Percentiles rank a stretch among this genome's conserved stretches.
These are phyloP conservation scores for Pelochelys cantorii DNA, from an alignment of 2,797 vertebrate species.

Conservation along the genomic window DNA sequence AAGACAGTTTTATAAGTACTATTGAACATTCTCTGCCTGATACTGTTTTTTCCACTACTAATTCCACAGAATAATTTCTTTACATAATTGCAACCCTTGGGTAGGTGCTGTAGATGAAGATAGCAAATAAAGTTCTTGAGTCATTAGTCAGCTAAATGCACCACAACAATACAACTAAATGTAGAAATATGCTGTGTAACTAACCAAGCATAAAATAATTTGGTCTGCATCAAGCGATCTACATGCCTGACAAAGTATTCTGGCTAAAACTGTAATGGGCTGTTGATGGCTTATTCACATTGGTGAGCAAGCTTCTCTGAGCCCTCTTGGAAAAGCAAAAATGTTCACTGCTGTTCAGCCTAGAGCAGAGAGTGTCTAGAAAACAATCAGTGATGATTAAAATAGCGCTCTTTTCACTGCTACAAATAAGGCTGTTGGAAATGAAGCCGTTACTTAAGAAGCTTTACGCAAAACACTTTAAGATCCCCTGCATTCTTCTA, in stretches of 20 bases:
- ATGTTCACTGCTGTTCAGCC: constrained; percentile 3
- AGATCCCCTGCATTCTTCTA: background rate
- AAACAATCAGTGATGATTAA: background rate
- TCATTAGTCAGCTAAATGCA: constrained; percentile 75
- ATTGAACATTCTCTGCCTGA: constrained; percentile 32
- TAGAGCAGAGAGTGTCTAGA: background rate
- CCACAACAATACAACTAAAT: constrained; percentile 71
- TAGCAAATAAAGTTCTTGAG: constrained; percentile 71
- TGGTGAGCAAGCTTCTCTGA: constrained; percentile 12
- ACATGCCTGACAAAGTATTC: constrained; percentile 71
- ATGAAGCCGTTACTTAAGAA: background rate
- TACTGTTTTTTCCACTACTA: constrained; percentile 29
- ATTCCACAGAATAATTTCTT: constrained; percentile 54
- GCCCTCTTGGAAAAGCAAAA: constrained; percentile 8
- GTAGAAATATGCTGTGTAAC: constrained; percentile 69
- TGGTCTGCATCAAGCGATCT: constrained; percentile 64
- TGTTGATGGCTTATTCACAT: constrained; percentile 66
- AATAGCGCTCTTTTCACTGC: background rate
- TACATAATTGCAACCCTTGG: constrained; percentile 51
- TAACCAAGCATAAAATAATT: constrained; percentile 81
- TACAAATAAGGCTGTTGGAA: background rate
- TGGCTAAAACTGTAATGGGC: constrained; percentile 50
- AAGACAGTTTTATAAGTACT: background rate
- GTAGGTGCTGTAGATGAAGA: constrained; percentile 60
- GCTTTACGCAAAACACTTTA: background rate